Base-by-base conservation (phyloP, 2,888 invertebrate species). In the Tenthredo scrophulariae region DNA sequence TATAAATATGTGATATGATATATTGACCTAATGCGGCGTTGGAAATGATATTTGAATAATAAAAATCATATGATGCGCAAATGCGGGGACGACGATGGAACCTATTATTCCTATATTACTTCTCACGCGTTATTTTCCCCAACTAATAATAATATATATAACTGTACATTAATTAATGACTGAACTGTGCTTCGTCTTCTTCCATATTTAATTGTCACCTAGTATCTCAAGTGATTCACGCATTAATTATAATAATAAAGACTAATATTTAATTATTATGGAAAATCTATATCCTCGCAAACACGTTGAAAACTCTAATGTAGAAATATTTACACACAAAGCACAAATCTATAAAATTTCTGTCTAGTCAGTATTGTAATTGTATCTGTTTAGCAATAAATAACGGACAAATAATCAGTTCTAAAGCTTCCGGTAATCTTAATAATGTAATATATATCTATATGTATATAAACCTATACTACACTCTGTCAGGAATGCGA, bases 311-410 rank as follows among this genome's bases (percentile, higher is more conserved):
- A 40, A 43, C 4, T 43, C 40, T 75, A 43, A 54, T 18, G 5
- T 33, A 26, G 29, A 77, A 72, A 72, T 77, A 77, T 77, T 77
- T 77, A 77, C 77, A 77, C 77, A 29, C 15, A 75, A 75, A 75
- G 50, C 43, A 75, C 22, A 40, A 72, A 43, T 40, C 40, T 72
- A 18, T n/a, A 5, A 50, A 50, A 50, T 50, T 50, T 50, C n/a
- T 50, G 18, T 50, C 6, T 50, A 46, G 15, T 46, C 15, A 46
- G 40, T 50, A 50, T 50, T 4, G 15, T 15, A 18, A 50, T 50
- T 50, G 4, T 50, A 50, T 50, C 50, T 58, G 22, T 22, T n/a
- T 58, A 58, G 50, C 50, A 58, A 58, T 58, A 58, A 58, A 22
- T 62, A 62, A 62, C 62, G 62, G 26, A 62, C 9, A 26, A 62